Evolutionary conservation across 2,797 vertebrate species (phyloP), one percentile per base, ranked within the genome.

Genomic region (Arremon brunneinucha): DNA sequence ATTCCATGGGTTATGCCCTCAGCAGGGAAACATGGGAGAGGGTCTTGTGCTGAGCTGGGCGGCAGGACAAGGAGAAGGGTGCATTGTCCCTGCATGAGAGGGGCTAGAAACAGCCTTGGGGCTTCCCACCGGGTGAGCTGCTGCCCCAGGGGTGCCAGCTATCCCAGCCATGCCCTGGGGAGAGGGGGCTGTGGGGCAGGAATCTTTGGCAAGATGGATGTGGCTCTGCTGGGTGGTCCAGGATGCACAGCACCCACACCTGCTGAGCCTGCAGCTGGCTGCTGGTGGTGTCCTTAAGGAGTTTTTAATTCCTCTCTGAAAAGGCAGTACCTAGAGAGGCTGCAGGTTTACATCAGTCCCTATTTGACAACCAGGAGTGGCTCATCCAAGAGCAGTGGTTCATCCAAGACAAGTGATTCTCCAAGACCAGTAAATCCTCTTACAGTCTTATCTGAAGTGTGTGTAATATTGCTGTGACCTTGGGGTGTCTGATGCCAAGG

Each of bases 1-100:
- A 37, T 3, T 30, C 34, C 0, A 3, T 14, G 43, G 43, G 4
- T 8, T 21, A 77, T 85, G 46, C 18, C n/a, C 47, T 69, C 0
- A 0, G 20, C 14, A 35, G 35, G 17, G 28, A 59, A 57, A 65
- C 16, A 9, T 14, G 3, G 19, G 21, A 26, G 6, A 63, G 59
- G 19, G 41, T 26, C 35, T 44, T 62, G 27, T 32, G 47, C 84
- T 2, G 3, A 69, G 20, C 57, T 68, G 76, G 23, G 80, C 32
- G 75, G 34, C 35, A 59, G 59, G 6, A 7, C 1, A 6, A 39
- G 39, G 56, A 1, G 8, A 87, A 76, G 17, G 3, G 7, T 2
- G 1, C 4, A 1, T 41, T 55, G 53, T 50, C 10, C 12, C 20
- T 55, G 22, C 11, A 35, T 39, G 11, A 75, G 34, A 75, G 11